These are phyloP conservation scores for Mystacides longicornis DNA, from an alignment of 2,888 invertebrate genomes.

Conservation along the genomic window DNA sequence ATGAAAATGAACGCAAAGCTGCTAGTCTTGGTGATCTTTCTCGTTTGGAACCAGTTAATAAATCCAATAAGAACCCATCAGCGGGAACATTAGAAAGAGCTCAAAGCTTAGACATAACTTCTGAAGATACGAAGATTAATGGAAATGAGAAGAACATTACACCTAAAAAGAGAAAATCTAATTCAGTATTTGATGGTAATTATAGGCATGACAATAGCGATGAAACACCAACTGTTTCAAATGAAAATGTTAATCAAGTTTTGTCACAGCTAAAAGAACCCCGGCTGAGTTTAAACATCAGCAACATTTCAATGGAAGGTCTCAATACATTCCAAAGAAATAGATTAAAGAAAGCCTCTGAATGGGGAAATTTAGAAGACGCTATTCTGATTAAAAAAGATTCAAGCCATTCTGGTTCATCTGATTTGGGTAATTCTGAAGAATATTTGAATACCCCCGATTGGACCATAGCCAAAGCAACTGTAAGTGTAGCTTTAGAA, in stretches of 20 bases:
- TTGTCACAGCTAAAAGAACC: slow-evolving; percentile 49
- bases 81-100: slow-evolving; percentile 65
- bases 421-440: slow-evolving; percentile 33
- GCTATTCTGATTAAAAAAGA: slow-evolving; percentile 56
- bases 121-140: slow-evolving; percentile 43
- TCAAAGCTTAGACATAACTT: slow-evolving; percentile 70
- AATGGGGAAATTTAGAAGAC: slow-evolving; percentile 70
- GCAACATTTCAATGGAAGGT: slow-evolving; percentile 53
- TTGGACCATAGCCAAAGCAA: slow-evolving; percentile 21
- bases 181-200: slow-evolving; percentile 45
- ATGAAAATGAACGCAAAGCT: slow-evolving; percentile 63
- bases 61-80: slow-evolving; percentile 38
- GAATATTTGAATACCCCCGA: slow-evolving; percentile 20
- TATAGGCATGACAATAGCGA: slow-evolving; percentile 42
- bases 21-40: slow-evolving; percentile 75
- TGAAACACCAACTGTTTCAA: slow-evolving; percentile 40
- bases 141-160: slow-evolving; percentile 37
- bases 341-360: slow-evolving; percentile 64
- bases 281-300: slow-evolving; percentile 46
- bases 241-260: slow-evolving; percentile 37
- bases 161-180: slow-evolving; percentile 61
- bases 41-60: slow-evolving; percentile 49
- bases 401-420: slow-evolving; percentile 43
- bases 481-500: slow-evolving; percentile 23
- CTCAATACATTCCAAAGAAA: slow-evolving; percentile 60